phyloP scores from a whole-genome alignment of 2,797 vertebrate species.

The Prunella strophiata region DNA sequence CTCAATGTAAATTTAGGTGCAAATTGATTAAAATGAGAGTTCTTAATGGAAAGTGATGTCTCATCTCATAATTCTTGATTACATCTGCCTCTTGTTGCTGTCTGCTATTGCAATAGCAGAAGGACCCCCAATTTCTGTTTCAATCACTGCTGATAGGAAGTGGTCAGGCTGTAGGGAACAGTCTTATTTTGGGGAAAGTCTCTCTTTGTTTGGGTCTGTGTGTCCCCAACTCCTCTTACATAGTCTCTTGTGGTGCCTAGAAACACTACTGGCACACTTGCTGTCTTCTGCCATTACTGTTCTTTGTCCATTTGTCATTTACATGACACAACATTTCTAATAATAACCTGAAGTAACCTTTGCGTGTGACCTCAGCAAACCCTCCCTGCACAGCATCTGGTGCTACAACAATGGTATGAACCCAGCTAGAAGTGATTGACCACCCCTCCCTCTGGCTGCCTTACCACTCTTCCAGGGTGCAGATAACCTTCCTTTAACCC shows the following conservation, averaged over 20 bases:
- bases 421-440: neutral
- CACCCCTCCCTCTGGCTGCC: neutral
- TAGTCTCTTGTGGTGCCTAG: neutral
- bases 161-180: neutral
- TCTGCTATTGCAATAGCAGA: neutral
- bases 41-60: neutral
- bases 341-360: slow-evolving; percentile 25
- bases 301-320: slow-evolving; percentile 7
- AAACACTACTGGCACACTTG: neutral
- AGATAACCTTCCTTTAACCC: neutral
- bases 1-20: neutral
- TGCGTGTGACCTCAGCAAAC: slow-evolving; percentile 21
- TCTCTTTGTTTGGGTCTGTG: neutral
- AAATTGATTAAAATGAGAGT: neutral
- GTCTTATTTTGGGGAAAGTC: neutral
- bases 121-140: neutral
- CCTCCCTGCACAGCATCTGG: neutral
- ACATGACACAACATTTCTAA: slow-evolving; percentile 22
- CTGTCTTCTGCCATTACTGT: neutral
- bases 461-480: neutral
- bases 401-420: neutral
- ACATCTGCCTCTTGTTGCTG: neutral
- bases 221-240: neutral
- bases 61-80: neutral
- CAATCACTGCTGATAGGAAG: neutral